A percentile compares a stretch with the other conserved stretches of the same genome.
Conservation (phyloP, 92 coral and sea anemone genomes). For the Siderastrea siderea region DNA sequence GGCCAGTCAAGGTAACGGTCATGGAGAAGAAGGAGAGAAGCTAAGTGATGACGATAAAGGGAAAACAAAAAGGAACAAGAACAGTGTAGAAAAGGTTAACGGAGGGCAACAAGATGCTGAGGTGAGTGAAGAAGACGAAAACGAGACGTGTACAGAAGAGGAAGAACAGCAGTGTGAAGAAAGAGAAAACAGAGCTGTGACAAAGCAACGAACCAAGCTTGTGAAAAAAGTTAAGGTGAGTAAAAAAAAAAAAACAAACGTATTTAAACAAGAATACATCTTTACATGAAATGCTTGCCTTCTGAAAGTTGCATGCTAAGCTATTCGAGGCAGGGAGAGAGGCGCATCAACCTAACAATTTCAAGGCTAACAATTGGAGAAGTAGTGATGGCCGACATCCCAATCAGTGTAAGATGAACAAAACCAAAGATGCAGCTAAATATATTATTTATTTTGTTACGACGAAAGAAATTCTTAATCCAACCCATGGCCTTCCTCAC, state of each 20-base stretch:
- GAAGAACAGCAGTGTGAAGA: slow-evolving; percentile 19
- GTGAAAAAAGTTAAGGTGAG: slow-evolving; percentile 54
- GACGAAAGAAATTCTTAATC: too few relatives aligned
- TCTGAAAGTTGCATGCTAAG: too few relatives aligned
- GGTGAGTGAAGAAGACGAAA: neutral
- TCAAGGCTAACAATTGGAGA: too few relatives aligned
- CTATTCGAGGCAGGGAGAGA: too few relatives aligned
- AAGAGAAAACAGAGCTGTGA: slow-evolving; percentile 11
- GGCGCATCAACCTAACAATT: too few relatives aligned
- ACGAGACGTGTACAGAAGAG: slow-evolving; percentile 42
- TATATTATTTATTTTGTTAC: too few relatives aligned
- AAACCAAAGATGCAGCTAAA: too few relatives aligned
- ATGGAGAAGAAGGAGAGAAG: neutral
- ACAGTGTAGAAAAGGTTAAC: neutral
- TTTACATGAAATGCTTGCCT: too few relatives aligned
- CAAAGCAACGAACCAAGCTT: slow-evolving; percentile 26
- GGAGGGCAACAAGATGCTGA: neutral
- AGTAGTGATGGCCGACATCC: too few relatives aligned
- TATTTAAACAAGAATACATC: neutral
- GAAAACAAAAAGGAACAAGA: neutral
- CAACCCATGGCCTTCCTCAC: too few relatives aligned
- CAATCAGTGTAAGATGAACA: too few relatives aligned
- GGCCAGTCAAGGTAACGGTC: neutral
- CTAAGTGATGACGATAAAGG: neutral
- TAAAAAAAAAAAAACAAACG: neutral